Percentiles rank a stretch among this genome's conserved stretches.
These are phyloP conservation scores for Gadopsis marmoratus DNA, from an alignment of 2,797 vertebrate species.

Conservation along the genomic window DNA sequence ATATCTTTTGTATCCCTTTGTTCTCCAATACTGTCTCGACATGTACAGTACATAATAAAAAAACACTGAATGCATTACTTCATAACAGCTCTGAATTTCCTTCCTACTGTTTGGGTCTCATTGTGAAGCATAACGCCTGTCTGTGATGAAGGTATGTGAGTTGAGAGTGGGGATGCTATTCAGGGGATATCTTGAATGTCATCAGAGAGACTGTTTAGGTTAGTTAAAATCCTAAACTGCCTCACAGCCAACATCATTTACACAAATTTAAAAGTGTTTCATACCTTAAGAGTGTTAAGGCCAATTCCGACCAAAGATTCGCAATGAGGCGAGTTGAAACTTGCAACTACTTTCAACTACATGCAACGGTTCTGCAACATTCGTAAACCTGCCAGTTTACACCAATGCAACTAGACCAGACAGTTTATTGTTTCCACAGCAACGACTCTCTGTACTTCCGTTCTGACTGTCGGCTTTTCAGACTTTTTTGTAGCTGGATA, in stretches of 20 bases:
- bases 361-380: too few relatives aligned
- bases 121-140: not conserved
- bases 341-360: too few relatives aligned
- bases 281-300: not conserved
- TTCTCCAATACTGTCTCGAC: not conserved
- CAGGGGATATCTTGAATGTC: not conserved
- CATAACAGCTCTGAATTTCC: not conserved
- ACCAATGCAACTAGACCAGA: too few relatives aligned
- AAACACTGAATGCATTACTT: not conserved
- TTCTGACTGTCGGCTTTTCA: too few relatives aligned
- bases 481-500: too few relatives aligned
- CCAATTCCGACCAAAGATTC: too few relatives aligned
- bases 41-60: not conserved
- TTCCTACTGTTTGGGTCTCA: not conserved
- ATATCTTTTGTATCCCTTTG: not conserved
- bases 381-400: too few relatives aligned
- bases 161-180: not conserved
- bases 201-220: not conserved
- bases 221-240: not conserved
- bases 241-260: not conserved
- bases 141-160: not conserved
- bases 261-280: not conserved
- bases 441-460: too few relatives aligned
- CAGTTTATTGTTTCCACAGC: too few relatives aligned
- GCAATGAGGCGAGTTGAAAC: too few relatives aligned